Conservation (phyloP, 2,888 invertebrate species). For the Smittia sp. region DNA sequence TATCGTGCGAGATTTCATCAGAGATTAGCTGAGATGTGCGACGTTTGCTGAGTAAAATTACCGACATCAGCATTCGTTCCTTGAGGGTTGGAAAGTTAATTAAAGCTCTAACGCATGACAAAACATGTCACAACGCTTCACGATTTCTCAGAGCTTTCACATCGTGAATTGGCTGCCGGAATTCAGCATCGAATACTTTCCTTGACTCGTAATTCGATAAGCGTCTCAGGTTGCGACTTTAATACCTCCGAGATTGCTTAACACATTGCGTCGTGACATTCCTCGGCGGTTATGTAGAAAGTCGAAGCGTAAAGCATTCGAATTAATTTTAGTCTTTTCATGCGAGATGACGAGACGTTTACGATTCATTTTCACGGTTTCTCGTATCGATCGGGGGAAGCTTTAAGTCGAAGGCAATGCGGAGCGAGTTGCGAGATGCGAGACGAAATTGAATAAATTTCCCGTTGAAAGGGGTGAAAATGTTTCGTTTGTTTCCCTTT, state of each 20-base stretch:
- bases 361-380: no score
- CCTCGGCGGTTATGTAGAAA: no score
- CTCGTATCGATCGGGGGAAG: no score
- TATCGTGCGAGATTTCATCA: neutral
- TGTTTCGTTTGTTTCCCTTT: no score
- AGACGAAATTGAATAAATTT: no score
- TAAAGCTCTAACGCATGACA: constrained; percentile 1
- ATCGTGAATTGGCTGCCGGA: neutral
- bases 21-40: neutral
- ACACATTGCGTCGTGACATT: neutral
- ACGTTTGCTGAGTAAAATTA: neutral
- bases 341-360: no score
- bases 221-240: constrained; percentile 5
- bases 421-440: no score
- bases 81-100: constrained; percentile 7
- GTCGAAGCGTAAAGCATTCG: no score
- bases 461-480: no score
- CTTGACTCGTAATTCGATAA: neutral
- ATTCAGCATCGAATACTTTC: neutral
- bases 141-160: neutral
- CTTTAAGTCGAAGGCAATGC: no score
- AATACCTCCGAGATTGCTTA: constrained; percentile 1
- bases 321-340: no score
- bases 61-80: neutral
- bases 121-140: neutral